These are phyloP conservation scores for Telmatochromis bifrenatus DNA, from an alignment of 2,113 vertebrate species.

Conservation along the genomic window DNA sequence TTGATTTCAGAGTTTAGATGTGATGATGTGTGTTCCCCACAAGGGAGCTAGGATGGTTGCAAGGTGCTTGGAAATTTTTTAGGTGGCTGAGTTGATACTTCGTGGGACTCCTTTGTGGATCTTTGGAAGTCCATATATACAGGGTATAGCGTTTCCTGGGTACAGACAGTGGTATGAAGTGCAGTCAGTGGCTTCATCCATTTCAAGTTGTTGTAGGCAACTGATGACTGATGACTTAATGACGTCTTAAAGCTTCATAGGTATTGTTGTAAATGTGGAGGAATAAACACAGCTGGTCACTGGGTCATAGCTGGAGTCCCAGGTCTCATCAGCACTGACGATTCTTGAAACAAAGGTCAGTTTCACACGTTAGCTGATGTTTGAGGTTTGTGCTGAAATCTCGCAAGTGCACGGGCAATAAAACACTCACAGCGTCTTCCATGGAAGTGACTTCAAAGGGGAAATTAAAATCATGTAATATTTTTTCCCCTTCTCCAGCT, in stretches of 20 bases:
- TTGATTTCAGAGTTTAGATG: neutral
- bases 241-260: neutral
- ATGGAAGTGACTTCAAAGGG: fast-evolving
- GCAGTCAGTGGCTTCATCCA: neutral
- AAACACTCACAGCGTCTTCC: neutral
- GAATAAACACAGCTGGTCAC: neutral
- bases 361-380: neutral
- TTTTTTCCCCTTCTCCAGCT: neutral
- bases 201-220: neutral
- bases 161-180: neutral
- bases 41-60: neutral
- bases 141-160: neutral
- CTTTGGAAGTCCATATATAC: neutral
- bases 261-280: neutral
- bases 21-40: neutral
- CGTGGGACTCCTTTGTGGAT: neutral
- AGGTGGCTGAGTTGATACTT: neutral
- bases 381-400: neutral
- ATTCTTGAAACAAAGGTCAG: neutral
- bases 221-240: neutral
- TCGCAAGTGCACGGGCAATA: neutral
- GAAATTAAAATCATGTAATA: neutral
- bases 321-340: neutral
- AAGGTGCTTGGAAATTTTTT: neutral
- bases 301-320: neutral